Percentiles rank a stretch among this genome's conserved stretches.
These are phyloP conservation scores for Telmatherina bonti DNA, from an alignment of 2,797 vertebrate genomes.

Conservation along the genomic window DNA sequence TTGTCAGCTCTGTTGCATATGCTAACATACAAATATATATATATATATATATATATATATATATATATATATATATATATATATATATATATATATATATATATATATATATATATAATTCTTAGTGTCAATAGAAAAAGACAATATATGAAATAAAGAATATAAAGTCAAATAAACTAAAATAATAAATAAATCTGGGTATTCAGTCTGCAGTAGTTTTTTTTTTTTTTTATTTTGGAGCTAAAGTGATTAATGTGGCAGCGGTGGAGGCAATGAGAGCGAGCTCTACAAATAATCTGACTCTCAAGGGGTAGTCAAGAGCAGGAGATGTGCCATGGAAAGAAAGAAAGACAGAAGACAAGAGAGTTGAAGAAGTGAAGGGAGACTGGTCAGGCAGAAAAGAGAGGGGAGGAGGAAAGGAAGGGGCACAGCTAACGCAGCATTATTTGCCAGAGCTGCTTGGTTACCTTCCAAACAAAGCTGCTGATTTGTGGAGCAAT, in stretches of 20 bases:
- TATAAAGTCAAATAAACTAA: too few species aligned
- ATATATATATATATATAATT: too few species aligned
- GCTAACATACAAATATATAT: too few species aligned
- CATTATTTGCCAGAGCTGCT: slow-evolving; percentile 84
- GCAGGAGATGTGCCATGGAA: slow-evolving; percentile 62
- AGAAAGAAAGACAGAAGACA: slow-evolving; percentile 43
- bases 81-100: too few species aligned
- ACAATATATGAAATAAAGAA: too few species aligned
- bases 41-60: too few species aligned
- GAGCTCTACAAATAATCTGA: slow-evolving; percentile 62
- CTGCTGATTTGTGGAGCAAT: slow-evolving; percentile 82
- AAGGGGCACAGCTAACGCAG: slow-evolving; percentile 74
- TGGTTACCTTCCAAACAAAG: slow-evolving; percentile 89
- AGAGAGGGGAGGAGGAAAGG: slow-evolving; percentile 44
- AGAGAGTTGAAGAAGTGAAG: slow-evolving; percentile 49
- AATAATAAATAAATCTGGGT: too few species aligned
- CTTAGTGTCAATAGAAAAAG: too few species aligned
- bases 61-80: too few species aligned
- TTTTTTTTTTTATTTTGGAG: slow-evolving; percentile 19
- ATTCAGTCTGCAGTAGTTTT: not conserved
- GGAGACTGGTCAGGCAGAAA: slow-evolving; percentile 66
- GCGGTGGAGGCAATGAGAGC: slow-evolving; percentile 49
- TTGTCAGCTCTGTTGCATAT: too few species aligned
- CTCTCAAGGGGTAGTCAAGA: slow-evolving; percentile 67
- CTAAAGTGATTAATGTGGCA: slow-evolving; percentile 45